Percentiles rank a stretch among this genome's conserved stretches.
These are phyloP conservation scores for Phyllotis vaccarum DNA, from an alignment of 2,797 vertebrate species.

Conservation along the genomic window DNA sequence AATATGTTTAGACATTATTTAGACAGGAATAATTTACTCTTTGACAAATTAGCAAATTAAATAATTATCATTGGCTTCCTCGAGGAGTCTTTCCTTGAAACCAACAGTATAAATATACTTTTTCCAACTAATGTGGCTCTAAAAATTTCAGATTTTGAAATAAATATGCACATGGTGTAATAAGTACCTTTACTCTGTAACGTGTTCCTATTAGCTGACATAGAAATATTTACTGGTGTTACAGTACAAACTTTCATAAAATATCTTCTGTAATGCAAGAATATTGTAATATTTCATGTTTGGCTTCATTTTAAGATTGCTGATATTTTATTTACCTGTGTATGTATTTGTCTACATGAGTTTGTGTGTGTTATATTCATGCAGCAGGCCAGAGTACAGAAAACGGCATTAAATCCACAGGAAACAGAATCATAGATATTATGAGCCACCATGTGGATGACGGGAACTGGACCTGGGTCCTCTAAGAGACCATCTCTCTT, in stretches of 20 bases:
- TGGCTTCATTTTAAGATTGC: neutral
- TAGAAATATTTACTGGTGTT: slow-evolving; percentile 65
- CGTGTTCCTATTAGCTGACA: slow-evolving; percentile 69
- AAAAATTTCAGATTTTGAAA: slow-evolving; percentile 76
- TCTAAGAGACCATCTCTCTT: neutral
- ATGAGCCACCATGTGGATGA: neutral
- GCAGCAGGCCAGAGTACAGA: neutral
- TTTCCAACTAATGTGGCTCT: slow-evolving; percentile 78
- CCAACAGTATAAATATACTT: slow-evolving; percentile 77
- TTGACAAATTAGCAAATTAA: slow-evolving; percentile 66
- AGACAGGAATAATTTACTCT: slow-evolving; percentile 67
- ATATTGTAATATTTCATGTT: neutral
- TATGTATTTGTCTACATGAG: neutral
- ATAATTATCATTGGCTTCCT: slow-evolving; percentile 75
- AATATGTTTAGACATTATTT: slow-evolving; percentile 17
- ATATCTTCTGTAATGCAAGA: neutral
- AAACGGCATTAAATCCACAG: neutral
- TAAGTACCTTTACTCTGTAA: slow-evolving; percentile 76
- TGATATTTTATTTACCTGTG: neutral
- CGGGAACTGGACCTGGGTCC: neutral
- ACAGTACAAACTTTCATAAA: slow-evolving; percentile 60
- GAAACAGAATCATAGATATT: neutral
- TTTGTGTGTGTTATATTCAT: neutral
- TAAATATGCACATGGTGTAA: slow-evolving; percentile 71
- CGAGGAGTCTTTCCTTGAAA: slow-evolving; percentile 79